Percentiles rank a stretch among this genome's conserved stretches.
Evolutionary conservation across 2,888 invertebrate species (phyloP).

Genomic region (Latheticus oryzae): DNA sequence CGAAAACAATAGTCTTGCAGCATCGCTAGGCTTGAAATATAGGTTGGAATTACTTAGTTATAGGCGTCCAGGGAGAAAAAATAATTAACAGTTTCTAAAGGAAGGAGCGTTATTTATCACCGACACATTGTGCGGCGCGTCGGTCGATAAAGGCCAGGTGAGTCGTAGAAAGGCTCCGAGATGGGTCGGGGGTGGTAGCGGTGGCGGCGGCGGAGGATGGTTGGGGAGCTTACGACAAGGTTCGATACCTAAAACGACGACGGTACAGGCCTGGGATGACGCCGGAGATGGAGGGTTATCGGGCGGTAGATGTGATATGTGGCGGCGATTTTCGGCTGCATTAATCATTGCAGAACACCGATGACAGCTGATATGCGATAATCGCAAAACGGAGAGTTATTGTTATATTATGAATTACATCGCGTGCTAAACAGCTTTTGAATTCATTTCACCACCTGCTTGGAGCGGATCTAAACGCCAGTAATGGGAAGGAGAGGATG

Average conservation of each 20-base stretch:
- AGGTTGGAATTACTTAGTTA: conserved; percentile 52
- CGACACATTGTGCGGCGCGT: conserved; percentile 51
- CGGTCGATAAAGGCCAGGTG: conserved; percentile 60
- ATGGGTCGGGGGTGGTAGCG: conserved; percentile 43
- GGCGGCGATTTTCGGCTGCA: conserved; percentile 24
- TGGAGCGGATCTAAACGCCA: conserved; percentile 21
- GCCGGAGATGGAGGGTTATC: conserved; percentile 28
- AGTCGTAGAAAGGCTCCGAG: conserved; percentile 55
- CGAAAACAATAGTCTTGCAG: conserved; percentile 31
- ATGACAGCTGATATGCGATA: conserved; percentile 38
- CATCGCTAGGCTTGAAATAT: conserved; percentile 39
- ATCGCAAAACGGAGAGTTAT: conserved; percentile 29
- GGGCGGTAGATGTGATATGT: conserved; percentile 13
- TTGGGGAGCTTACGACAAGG: conserved; percentile 42
- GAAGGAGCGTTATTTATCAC: conserved; percentile 57
- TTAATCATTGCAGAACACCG: conserved; percentile 36
- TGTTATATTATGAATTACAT: conserved; percentile 36
- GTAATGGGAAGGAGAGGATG: conserved; percentile 20
- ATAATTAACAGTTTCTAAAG: conserved; percentile 57
- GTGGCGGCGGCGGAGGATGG: conserved; percentile 23
- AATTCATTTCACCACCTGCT: conserved; percentile 33
- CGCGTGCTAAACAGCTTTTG: conserved; percentile 32
- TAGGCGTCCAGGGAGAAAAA: conserved; percentile 55
- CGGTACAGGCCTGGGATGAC: conserved; percentile 40
- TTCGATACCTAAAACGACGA: conserved; percentile 45